Evolutionary conservation across 2,888 invertebrate species (phyloP).

Genomic region (Ptycholaimellus sp.): DNA sequence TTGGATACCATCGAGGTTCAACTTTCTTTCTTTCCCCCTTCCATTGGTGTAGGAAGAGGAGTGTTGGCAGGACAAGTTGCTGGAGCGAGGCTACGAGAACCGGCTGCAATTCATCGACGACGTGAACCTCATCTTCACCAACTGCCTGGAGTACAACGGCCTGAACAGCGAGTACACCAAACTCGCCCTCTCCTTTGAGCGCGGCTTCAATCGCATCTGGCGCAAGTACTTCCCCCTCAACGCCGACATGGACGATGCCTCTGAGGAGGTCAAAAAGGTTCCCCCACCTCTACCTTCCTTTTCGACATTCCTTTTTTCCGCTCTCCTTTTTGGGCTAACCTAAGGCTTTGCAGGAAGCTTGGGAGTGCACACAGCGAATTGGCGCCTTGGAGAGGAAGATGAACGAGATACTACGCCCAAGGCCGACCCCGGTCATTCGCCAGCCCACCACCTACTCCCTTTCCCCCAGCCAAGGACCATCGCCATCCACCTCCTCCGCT

Average conservation of each 20-base stretch:
- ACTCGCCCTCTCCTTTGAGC: conserved; percentile 7
- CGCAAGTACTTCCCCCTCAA: conserved; percentile 5
- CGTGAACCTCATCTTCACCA: conserved; percentile 70
- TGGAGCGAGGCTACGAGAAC: conserved; percentile 15
- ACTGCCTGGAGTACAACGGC: conserved; percentile 72
- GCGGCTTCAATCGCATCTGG: conserved; percentile 4
- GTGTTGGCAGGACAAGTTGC: conserved; percentile 18
- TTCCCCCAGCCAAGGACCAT: too few species aligned
- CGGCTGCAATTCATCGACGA: conserved; percentile 33
- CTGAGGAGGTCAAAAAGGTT: too few species aligned
- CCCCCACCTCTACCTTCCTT: too few species aligned
- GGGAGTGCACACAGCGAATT: conserved; percentile 2
- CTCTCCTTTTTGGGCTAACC: too few species aligned
- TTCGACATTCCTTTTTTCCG: too few species aligned
- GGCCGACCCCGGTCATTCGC: too few species aligned
- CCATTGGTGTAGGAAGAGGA: too few species aligned
- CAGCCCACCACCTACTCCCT: too few species aligned
- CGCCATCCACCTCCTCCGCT: too few species aligned
- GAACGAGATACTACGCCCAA: too few species aligned
- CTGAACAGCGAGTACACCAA: conserved; percentile 41
- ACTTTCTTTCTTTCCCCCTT: too few species aligned
- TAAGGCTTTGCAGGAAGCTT: conserved; percentile 1
- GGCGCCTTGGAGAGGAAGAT: conserved; percentile 6
- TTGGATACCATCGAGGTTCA: conserved; percentile 22
- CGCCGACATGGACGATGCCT: not conserved